These are phyloP conservation scores for Eriocheir sinensis DNA, from an alignment of 1,140 invertebrate genomes.

Conservation along the genomic window DNA sequence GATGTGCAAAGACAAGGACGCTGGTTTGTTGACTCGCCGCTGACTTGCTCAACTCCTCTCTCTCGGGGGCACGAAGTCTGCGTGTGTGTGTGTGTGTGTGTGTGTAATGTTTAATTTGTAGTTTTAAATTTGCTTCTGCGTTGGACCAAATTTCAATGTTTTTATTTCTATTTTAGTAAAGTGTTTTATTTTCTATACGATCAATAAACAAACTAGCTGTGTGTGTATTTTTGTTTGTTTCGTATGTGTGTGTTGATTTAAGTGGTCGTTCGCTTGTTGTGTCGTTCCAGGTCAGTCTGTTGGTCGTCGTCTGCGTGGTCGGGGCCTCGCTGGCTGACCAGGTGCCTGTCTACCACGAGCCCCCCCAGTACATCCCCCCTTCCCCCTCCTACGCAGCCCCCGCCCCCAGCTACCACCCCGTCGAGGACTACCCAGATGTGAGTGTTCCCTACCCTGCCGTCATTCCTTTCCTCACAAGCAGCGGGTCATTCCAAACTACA, in stretches of 20 bases:
- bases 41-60: neutral
- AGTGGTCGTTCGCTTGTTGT: neutral
- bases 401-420: neutral
- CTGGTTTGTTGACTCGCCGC: neutral
- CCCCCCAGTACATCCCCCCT: constrained; percentile 34
- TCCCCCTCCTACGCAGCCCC: constrained; percentile 32
- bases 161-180: too few relatives aligned
- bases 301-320: neutral
- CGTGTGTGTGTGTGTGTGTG: constrained; percentile 36
- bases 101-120: neutral
- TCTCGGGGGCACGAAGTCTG: neutral
- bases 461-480: neutral
- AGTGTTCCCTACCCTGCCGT: neutral
- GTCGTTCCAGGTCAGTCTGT: constrained; percentile 31
- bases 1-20: neutral
- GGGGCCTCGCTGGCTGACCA: constrained; percentile 1
- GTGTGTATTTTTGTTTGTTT: constrained; percentile 35
- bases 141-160: too few relatives aligned
- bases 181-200: too few relatives aligned
- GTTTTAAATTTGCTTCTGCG: too few relatives aligned
- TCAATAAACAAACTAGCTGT: too few relatives aligned
- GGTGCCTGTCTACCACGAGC: neutral
- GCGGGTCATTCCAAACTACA: neutral
- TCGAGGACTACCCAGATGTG: constrained; percentile 40
- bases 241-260: constrained; percentile 38